Percentiles rank a stretch among this genome's conserved stretches.
Evolutionary conservation across 2,888 invertebrate genomes (phyloP).

Genomic region (Artemia sinica): DNA sequence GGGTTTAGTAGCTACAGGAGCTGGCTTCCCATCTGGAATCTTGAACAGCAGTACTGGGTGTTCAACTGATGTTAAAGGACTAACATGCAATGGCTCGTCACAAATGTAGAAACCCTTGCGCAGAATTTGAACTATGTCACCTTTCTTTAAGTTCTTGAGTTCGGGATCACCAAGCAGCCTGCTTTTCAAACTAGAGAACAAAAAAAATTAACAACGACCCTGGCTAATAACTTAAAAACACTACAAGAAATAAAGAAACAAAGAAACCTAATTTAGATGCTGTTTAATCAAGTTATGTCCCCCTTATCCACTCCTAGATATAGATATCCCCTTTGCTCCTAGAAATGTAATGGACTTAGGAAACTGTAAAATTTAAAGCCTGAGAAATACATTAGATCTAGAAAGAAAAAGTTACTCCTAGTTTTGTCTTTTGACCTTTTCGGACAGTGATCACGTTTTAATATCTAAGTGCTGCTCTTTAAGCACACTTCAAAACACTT

Average conservation of each 20-base stretch:
- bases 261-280: too few species aligned
- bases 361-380: too few species aligned
- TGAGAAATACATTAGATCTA: too few species aligned
- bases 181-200: slow-evolving; percentile 49
- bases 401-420: too few species aligned
- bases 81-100: slow-evolving; percentile 58
- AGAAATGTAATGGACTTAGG: too few species aligned
- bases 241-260: not conserved
- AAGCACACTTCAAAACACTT: too few species aligned
- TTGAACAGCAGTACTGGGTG: slow-evolving; percentile 69
- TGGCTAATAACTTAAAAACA: not conserved
- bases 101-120: slow-evolving; percentile 88
- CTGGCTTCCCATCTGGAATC: slow-evolving; percentile 85
- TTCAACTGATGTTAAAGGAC: slow-evolving; percentile 47
- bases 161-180: slow-evolving; percentile 82
- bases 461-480: too few species aligned
- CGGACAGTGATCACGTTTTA: too few species aligned
- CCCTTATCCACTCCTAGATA: too few species aligned
- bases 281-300: too few species aligned
- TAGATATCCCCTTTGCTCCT: too few species aligned
- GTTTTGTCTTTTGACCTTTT: too few species aligned
- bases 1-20: slow-evolving; percentile 26
- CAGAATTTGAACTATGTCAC: slow-evolving; percentile 89
- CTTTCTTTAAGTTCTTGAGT: slow-evolving; percentile 57
- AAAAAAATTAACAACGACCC: slow-evolving; percentile 20